A percentile compares a stretch with the other conserved stretches of the same genome.
phyloP scores from a whole-genome alignment of 2,113 vertebrate species.

The Cyanoliseus patagonus region DNA sequence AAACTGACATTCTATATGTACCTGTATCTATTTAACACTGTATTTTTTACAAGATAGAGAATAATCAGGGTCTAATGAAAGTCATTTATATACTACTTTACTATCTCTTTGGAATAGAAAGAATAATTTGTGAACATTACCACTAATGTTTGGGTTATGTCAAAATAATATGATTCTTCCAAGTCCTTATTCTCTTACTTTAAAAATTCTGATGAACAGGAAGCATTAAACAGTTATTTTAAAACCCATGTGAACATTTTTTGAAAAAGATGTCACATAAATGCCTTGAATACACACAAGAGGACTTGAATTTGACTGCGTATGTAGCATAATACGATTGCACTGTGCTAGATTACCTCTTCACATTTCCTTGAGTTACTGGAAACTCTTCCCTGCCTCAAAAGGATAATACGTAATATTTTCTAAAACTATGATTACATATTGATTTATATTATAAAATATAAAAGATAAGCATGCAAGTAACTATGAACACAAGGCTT shows the following conservation, averaged over 20 bases:
- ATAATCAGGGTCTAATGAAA: background rate
- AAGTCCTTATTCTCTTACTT: background rate
- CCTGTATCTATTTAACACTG: accelerated
- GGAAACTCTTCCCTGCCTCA: background rate
- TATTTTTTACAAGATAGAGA: background rate
- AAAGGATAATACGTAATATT: background rate
- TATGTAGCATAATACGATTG: accelerated
- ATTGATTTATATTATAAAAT: background rate
- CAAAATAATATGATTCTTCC: background rate
- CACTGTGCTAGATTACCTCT: background rate
- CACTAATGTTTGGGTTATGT: background rate
- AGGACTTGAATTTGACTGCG: background rate
- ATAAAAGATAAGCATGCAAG: background rate
- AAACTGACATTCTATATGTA: background rate
- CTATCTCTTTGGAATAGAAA: background rate
- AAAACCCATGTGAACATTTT: background rate
- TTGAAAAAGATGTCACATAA: background rate
- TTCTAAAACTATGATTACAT: background rate
- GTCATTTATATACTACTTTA: background rate
- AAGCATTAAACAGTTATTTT: background rate
- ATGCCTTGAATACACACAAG: background rate
- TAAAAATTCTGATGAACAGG: background rate
- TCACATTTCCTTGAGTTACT: background rate
- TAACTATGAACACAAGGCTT: background rate
- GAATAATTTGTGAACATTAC: background rate